Conservation (phyloP, 2,888 invertebrate species). For the Andricus curvator region DNA sequence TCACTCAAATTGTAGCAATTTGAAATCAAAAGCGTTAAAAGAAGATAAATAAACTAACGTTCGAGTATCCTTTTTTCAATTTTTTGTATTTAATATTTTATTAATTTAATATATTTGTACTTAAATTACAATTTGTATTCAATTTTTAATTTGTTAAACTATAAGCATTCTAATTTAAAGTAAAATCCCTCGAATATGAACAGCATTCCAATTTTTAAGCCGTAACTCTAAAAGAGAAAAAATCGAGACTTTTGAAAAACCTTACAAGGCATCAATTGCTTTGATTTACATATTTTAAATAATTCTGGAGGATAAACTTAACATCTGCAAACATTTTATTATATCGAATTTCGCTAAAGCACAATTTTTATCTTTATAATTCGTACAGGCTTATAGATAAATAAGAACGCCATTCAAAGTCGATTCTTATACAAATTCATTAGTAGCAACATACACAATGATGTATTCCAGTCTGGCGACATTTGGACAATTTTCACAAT, state of each 20-base stretch:
- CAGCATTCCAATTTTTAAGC: constrained; percentile 7
- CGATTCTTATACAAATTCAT: constrained; percentile 47
- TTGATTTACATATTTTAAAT: not conserved
- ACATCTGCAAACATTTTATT: constrained; percentile 68
- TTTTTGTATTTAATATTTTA: not conserved
- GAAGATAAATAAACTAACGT: too few relatives aligned
- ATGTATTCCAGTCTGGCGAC: constrained; percentile 26
- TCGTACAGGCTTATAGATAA: constrained; percentile 60
- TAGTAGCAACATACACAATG: constrained; percentile 23
- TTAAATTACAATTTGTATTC: constrained; percentile 3
- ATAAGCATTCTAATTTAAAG: constrained; percentile 2
- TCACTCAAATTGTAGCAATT: too few relatives aligned
- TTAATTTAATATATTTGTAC: not conserved
- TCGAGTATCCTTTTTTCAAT: not conserved
- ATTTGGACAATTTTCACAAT: constrained; percentile 25
- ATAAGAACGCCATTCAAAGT: constrained; percentile 62
- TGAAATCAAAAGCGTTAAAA: too few relatives aligned
- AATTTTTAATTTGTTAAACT: constrained; percentile 2
- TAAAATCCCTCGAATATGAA: not conserved
- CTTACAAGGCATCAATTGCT: not conserved
- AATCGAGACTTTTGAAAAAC: not conserved
- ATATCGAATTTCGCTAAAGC: constrained; percentile 69
- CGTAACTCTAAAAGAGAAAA: not conserved
- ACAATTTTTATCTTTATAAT: constrained; percentile 59
- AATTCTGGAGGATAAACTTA: constrained; percentile 41